Evolutionary conservation across 30 jellyfish, hydroid and myxozoan species (phyloP), one percentile per base, ranked within the genome.

Genomic region (Aurelia coerulea): DNA sequence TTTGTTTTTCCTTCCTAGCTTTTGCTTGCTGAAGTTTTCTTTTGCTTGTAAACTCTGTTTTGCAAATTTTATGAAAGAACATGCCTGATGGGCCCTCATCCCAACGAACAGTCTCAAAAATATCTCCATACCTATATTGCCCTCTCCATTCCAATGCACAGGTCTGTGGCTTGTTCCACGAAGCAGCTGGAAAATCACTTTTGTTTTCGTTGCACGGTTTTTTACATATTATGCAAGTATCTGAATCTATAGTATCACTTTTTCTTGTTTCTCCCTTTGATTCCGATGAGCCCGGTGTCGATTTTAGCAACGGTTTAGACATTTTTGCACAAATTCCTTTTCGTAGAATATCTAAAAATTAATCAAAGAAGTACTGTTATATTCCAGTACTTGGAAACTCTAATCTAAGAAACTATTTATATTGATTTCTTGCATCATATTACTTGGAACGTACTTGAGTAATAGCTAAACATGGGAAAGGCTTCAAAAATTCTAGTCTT

Each of bases 1-100:
- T 69, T 69, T 69, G 16, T 69, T 69, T 69, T 69, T 69, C n/a
- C n/a, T 69, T 69, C 80, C 80, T 69, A 69, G 56, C 35, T 58
- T 13, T 69, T 69, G 80, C 80, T 69, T 65, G 76, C 76, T 65
- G 76, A 65, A 65, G 76, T 65, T 65, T 65, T 65, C 76, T 65
- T 65, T 65, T 65, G 76, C 76, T 14, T 32, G 76, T 65, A 65
- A 65, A 29, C 76, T 65, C 76, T 65, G 76, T 65, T 23, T 65
- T 65, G 33, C 76, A 65, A 65, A 65, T 65, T 65, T 14, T 65
- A 65, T 65, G 76, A 65, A 65, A 65, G 76, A 65, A 65, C 37
- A 65, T 29, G 76, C 76, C 76, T 65, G 76, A 29, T 65, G 35
- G 76, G 76, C 76, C 76, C 15, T 65, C 76, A 65, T 65, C 76